phyloP scores from a whole-genome alignment of 2,113 vertebrate species.

The Menidia beryllina region DNA sequence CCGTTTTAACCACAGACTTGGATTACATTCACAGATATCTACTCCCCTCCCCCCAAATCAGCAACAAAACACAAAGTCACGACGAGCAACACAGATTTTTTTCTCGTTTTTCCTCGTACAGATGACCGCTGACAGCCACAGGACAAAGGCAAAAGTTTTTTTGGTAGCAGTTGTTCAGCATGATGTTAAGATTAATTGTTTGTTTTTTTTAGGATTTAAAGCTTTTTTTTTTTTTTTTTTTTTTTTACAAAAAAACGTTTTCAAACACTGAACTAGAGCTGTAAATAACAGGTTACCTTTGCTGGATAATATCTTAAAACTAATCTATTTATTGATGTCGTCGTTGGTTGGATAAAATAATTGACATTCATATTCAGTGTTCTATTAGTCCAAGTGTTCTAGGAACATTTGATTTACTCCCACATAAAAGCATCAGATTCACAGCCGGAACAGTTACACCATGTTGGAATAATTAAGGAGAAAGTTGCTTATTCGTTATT shows the following conservation, averaged over 20 bases:
- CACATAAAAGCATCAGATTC: background rate
- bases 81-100: conserved; percentile 24
- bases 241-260: background rate
- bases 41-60: conserved; percentile 9
- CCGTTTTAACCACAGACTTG: conserved; percentile 42
- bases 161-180: conserved; percentile 7
- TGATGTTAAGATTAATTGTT: background rate
- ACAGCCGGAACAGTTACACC: background rate
- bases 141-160: conserved; percentile 25
- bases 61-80: background rate
- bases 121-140: conserved; percentile 25
- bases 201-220: background rate
- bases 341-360: conserved; percentile 4
- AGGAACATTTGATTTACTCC: background rate
- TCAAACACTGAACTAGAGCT: conserved; percentile 5
- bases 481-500: too few relatives aligned
- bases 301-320: background rate
- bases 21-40: conserved; percentile 63
- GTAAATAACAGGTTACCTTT: background rate
- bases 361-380: background rate
- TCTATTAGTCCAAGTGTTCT: background rate
- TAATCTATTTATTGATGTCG: background rate
- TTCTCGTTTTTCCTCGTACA: too few relatives aligned
- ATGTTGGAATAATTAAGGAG: too few relatives aligned
- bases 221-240: background rate